phyloP scores from a whole-genome alignment of 2,888 invertebrate species.

The Trileptium ribeirensis region DNA sequence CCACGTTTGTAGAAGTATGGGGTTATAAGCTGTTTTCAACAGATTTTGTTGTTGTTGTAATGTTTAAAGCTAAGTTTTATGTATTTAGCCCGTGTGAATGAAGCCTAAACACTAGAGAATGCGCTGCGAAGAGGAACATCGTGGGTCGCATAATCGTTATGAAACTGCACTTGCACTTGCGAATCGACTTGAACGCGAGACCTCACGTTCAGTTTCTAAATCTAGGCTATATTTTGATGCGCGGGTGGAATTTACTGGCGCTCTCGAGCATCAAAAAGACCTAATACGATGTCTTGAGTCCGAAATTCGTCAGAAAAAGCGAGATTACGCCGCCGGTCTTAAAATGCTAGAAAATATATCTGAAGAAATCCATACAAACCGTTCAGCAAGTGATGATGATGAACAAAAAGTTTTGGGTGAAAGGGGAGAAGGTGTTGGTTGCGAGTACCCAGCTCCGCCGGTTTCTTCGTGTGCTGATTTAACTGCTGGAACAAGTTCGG shows the following conservation, averaged over 20 bases:
- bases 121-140: constrained; percentile 68
- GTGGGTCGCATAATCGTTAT: constrained; percentile 44
- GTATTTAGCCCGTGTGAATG: constrained; percentile 61
- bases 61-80: neutral
- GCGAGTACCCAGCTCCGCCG: constrained; percentile 25
- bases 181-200: constrained; percentile 52
- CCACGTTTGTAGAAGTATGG: too few relatives aligned
- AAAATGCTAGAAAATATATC: constrained; percentile 46
- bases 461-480: too few relatives aligned
- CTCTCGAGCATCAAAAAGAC: constrained; percentile 45
- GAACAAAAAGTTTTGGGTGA: neutral
- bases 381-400: constrained; percentile 16
- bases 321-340: constrained; percentile 45
- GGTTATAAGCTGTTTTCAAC: too few relatives aligned
- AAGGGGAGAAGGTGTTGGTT: constrained; percentile 24
- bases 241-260: constrained; percentile 44
- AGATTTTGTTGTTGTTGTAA: too few relatives aligned
- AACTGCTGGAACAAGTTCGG: too few relatives aligned
- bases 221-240: constrained; percentile 49
- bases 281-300: constrained; percentile 14
- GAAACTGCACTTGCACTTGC: constrained; percentile 49
- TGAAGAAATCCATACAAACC: constrained; percentile 46
- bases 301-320: constrained; percentile 47
- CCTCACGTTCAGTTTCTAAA: constrained; percentile 52
- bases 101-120: constrained; percentile 75